Evolutionary conservation across 2,888 invertebrate genomes (phyloP), one percentile per base, ranked within the genome.

Genomic region (Stenchaetothrips biformis): DNA sequence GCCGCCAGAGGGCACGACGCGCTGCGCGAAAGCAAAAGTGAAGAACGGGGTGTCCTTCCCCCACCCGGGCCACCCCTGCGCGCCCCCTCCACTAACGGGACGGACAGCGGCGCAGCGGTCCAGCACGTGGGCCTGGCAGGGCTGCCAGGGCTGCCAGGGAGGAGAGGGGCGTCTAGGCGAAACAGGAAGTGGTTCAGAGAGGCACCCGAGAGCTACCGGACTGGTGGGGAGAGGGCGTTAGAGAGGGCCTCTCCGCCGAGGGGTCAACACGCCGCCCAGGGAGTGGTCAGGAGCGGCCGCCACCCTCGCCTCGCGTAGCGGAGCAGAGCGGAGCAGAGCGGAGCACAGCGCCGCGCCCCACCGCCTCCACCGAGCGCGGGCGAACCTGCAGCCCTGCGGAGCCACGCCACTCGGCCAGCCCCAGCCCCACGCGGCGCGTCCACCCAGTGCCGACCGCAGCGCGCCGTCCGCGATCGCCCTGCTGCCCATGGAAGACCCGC

Each of bases 71-170:
- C 67, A 21, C 21, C 67, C 21, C 67, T 11, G 21, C 21, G 25
- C 37, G 67, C 67, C 67, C 67, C 67, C 67, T 9, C 67, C 37
- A 18, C 67, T 74, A 74, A 74, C 67, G 67, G 67, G 67, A 74
- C 67, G 67, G n/a, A n/a, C 21, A 67, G 67, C 67, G 67, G 67
- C 7, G 67, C 67, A 18, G n/a, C 21, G n/a, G n/a, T 25, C n/a
- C 67, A 74, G 67, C 21, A 74, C n/a, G 67, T 74, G 16, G 18
- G 59, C 25, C 21, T 25, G 67, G 67, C 67, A 25, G 67, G 16
- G 53, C 53, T 6, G 53, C 37, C 37, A 4, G 37, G 37, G 37
- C 37, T 2, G 37, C 37, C 37, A 37, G 37, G 37, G 37, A 1
- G 53, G 53, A 18, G 53, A 53, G 53, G 53, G 18, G 16, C 53